These are phyloP conservation scores for Mycalesis mineus DNA, from an alignment of 2,888 invertebrate genomes.

Conservation along the genomic window DNA sequence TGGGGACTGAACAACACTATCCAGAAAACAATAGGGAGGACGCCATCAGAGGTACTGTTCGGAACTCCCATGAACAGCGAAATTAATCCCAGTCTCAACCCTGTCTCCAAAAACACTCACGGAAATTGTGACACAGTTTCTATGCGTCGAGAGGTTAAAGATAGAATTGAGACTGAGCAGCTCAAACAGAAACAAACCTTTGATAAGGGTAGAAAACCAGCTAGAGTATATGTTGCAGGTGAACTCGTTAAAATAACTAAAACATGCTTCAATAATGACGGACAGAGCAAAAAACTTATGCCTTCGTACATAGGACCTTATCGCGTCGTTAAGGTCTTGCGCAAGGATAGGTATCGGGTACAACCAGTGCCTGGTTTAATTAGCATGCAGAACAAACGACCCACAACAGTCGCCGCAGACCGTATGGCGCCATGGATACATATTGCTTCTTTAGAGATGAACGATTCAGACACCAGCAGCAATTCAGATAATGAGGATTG, in stretches of 20 bases:
- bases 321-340: background rate
- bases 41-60: constrained; percentile 29
- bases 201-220: constrained; percentile 8
- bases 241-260: constrained; percentile 5
- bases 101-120: background rate
- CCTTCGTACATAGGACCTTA: constrained; percentile 9
- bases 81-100: constrained; percentile 1
- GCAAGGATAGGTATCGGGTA: constrained; percentile 7
- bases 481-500: background rate
- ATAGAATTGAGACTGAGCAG: background rate
- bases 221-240: background rate
- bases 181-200: background rate
- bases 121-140: background rate
- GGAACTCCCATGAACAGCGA: constrained; percentile 24
- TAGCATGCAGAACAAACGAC: background rate
- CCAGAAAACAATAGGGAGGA: constrained; percentile 32
- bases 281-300: constrained; percentile 13
- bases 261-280: background rate
- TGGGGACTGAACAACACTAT: constrained; percentile 37
- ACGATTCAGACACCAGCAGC: background rate
- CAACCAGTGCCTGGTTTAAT: constrained; percentile 7
- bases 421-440: constrained; percentile 27
- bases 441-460: constrained; percentile 11
- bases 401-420: constrained; percentile 20
- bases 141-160: background rate